phyloP scores from a whole-genome alignment of 2,113 vertebrate species.

The Esox niger region DNA sequence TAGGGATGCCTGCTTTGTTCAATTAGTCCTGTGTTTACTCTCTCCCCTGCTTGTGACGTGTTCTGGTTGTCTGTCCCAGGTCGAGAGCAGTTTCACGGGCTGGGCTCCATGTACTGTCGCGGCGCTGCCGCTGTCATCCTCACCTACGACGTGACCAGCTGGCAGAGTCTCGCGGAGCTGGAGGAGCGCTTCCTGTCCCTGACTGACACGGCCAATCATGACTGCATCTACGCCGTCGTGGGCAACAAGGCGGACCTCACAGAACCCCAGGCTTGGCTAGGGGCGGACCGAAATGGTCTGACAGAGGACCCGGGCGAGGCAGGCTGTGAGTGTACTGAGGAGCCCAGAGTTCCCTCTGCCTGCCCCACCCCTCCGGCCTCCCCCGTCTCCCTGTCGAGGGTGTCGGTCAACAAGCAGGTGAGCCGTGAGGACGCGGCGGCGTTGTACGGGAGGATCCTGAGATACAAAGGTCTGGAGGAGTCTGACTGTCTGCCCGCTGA shows the following conservation, averaged over 20 bases:
- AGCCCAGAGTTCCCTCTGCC: constrained; percentile 30
- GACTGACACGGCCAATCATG: constrained; percentile 85
- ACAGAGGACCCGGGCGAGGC: constrained; percentile 10
- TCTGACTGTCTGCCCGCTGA: constrained; percentile 80
- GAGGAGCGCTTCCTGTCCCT: constrained; percentile 92
- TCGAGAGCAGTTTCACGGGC: constrained; percentile 93
- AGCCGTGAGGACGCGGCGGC: constrained; percentile 78
- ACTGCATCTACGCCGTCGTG: constrained; percentile 92
- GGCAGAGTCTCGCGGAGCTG: constrained; percentile 88
- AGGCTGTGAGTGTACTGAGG: constrained; percentile 25
- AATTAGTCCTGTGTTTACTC: neutral
- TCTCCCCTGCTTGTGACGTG: neutral
- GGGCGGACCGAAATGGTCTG: constrained; percentile 25
- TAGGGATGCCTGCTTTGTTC: no score
- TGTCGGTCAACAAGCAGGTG: constrained; percentile 74
- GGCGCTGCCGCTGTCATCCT: constrained; percentile 89
- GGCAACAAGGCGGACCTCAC: constrained; percentile 94
- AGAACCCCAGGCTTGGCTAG: constrained; percentile 52
- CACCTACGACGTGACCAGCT: constrained; percentile 88
- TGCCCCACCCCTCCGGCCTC: constrained; percentile 46
- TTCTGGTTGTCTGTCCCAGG: constrained; percentile 67
- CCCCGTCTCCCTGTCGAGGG: constrained; percentile 28
- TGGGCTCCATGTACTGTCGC: constrained; percentile 97
- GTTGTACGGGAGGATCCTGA: constrained; percentile 85
- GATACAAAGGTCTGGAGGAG: constrained; percentile 87